Percentiles rank a stretch among this genome's conserved stretches.
Conservation (phyloP, 2,888 invertebrate species). For the Poecilus cupreus region DNA sequence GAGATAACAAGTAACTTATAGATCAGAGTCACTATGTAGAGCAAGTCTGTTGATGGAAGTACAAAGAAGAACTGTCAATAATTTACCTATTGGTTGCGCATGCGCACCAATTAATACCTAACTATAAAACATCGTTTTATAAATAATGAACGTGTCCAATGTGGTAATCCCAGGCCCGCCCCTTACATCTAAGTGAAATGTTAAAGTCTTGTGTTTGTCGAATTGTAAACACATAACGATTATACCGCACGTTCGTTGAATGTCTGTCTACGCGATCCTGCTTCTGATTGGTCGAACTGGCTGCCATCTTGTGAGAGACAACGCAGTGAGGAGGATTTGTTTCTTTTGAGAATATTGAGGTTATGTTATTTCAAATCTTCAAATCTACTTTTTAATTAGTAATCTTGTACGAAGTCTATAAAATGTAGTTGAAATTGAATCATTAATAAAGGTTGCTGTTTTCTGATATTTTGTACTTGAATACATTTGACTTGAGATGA, state of each 20-base stretch:
- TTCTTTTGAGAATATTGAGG: neutral
- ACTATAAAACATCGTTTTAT: constrained; percentile 54
- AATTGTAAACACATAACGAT: constrained; percentile 10
- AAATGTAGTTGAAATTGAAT: too few relatives aligned
- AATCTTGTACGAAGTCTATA: too few relatives aligned
- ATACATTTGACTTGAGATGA: too few relatives aligned
- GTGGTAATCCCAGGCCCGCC: constrained; percentile 21
- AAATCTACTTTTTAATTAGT: too few relatives aligned
- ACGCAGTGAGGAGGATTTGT: constrained; percentile 10
- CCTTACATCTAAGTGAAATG: constrained; percentile 48
- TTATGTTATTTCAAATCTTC: too few relatives aligned
- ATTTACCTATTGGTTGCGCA: constrained; percentile 49
- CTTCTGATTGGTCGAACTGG: constrained; percentile 13
- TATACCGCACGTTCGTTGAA: constrained; percentile 44
- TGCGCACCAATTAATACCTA: constrained; percentile 40
- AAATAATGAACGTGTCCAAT: constrained; percentile 49
- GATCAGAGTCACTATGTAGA: neutral
- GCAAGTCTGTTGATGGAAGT: constrained; percentile 27
- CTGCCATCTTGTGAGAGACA: constrained; percentile 6
- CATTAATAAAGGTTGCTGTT: too few relatives aligned
- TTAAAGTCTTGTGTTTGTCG: constrained; percentile 44
- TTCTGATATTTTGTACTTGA: too few relatives aligned
- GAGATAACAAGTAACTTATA: too few relatives aligned
- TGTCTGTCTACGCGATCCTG: constrained; percentile 14
- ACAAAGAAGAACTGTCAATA: constrained; percentile 44